Conservation (phyloP, 2,888 invertebrate species). For the Andrena praecox region DNA sequence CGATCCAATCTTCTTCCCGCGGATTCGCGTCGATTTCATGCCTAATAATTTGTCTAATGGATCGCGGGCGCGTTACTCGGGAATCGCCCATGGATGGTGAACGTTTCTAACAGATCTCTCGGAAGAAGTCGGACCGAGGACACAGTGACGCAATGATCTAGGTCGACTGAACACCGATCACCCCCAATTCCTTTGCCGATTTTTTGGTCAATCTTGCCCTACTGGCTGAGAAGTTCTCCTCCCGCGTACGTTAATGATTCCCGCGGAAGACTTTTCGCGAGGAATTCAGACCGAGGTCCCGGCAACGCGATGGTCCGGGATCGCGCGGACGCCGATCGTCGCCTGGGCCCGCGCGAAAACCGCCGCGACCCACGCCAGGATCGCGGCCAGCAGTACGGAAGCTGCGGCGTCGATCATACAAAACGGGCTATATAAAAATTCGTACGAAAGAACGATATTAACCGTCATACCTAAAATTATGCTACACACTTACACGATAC, state of each 20-base stretch:
- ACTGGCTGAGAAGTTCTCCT: neutral
- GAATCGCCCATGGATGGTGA: neutral
- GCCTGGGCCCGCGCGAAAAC: slow-evolving; percentile 27
- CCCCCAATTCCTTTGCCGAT: too few relatives aligned
- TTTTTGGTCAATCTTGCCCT: too few relatives aligned
- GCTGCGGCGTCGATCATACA: slow-evolving; percentile 59
- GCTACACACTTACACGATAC: slow-evolving; percentile 67
- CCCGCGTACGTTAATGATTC: neutral
- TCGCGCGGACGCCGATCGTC: slow-evolving; percentile 34
- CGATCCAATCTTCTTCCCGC: neutral
- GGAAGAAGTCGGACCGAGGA: neutral
- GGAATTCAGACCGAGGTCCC: neutral
- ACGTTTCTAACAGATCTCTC: neutral
- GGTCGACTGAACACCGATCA: too few relatives aligned
- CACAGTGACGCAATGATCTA: too few relatives aligned
- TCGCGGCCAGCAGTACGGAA: slow-evolving; percentile 50
- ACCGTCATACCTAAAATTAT: slow-evolving; percentile 58
- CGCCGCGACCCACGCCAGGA: slow-evolving; percentile 27
- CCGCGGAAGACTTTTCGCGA: neutral
- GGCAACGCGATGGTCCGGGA: neutral
- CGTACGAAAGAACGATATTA: slow-evolving; percentile 67
- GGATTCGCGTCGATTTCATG: neutral
- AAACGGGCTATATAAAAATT: slow-evolving; percentile 69
- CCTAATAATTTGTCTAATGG: slow-evolving; percentile 23
- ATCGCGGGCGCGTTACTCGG: neutral